phyloP scores from a whole-genome alignment of 2,888 invertebrate genomes.

The Gibbula magus region DNA sequence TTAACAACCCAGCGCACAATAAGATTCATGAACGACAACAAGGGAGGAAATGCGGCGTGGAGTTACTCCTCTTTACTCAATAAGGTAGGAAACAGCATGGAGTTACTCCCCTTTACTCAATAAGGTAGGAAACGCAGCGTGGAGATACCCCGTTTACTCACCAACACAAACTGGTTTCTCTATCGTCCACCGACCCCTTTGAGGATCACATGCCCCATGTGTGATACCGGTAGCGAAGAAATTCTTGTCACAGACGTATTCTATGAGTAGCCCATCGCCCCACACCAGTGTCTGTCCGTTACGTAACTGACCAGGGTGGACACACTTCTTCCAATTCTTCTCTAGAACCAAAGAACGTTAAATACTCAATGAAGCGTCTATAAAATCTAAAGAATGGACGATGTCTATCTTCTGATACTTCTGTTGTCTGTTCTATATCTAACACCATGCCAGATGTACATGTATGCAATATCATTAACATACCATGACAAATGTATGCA shows the following conservation, averaged over 20 bases:
- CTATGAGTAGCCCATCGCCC: slow-evolving; percentile 47
- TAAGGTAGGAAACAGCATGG: no score
- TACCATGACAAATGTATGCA: no score
- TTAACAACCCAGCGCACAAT: no score
- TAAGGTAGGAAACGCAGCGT: no score
- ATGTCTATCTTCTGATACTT: background rate
- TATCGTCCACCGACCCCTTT: slow-evolving; percentile 45
- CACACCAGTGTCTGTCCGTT: slow-evolving; percentile 44
- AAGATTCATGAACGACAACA: no score
- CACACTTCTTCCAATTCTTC: slow-evolving; percentile 33
- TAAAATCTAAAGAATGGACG: background rate
- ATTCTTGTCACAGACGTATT: slow-evolving; percentile 42
- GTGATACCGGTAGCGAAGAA: slow-evolving; percentile 41
- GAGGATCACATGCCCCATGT: slow-evolving; percentile 45
- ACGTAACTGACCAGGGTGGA: slow-evolving; percentile 27
- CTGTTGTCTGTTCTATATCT: background rate
- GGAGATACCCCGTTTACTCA: slow-evolving; percentile 31
- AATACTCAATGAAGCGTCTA: background rate
- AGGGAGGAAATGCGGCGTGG: no score
- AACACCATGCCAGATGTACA: background rate
- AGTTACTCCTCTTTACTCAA: no score
- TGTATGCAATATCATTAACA: background rate
- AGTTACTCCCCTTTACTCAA: no score
- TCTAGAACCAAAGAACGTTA: background rate
- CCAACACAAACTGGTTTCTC: slow-evolving; percentile 43